These are phyloP conservation scores for Peribatodes rhomboidaria DNA, from an alignment of 2,888 invertebrate genomes.

Conservation along the genomic window DNA sequence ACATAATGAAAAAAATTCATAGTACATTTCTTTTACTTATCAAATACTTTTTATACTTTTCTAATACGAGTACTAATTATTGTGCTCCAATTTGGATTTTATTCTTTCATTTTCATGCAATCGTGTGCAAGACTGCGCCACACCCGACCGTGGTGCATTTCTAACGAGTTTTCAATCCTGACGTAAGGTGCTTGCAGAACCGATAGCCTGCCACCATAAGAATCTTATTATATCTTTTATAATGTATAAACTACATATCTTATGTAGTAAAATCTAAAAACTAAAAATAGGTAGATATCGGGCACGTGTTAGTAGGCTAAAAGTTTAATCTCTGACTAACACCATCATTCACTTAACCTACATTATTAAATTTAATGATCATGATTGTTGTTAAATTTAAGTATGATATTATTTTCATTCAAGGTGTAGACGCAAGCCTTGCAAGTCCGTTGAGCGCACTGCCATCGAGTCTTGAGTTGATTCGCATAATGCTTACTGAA, in stretches of 20 bases:
- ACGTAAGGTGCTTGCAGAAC: conserved; percentile 13
- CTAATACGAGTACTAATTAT: conserved; percentile 27
- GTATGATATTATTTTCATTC: conserved; percentile 4
- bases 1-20: too few relatives aligned
- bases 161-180: conserved; percentile 58
- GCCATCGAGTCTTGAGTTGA: neutral
- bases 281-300: too few relatives aligned
- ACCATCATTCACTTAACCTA: too few relatives aligned
- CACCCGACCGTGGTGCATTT: conserved; percentile 60
- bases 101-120: conserved; percentile 47
- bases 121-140: conserved; percentile 53
- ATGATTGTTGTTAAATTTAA: neutral
- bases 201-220: conserved; percentile 25
- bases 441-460: neutral
- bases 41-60: neutral
- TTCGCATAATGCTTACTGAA: conserved; percentile 9
- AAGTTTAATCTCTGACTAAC: too few relatives aligned
- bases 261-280: too few relatives aligned
- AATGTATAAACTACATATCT: too few relatives aligned
- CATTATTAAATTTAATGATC: neutral
- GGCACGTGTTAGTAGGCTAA: too few relatives aligned
- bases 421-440: neutral
- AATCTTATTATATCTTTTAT: too few relatives aligned
- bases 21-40: too few relatives aligned
- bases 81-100: conserved; percentile 45